Percentiles rank a stretch among this genome's conserved stretches.
These are phyloP conservation scores for Ciona savignyi DNA, from an alignment of 23 tunicate genomes.

Conservation along the genomic window DNA sequence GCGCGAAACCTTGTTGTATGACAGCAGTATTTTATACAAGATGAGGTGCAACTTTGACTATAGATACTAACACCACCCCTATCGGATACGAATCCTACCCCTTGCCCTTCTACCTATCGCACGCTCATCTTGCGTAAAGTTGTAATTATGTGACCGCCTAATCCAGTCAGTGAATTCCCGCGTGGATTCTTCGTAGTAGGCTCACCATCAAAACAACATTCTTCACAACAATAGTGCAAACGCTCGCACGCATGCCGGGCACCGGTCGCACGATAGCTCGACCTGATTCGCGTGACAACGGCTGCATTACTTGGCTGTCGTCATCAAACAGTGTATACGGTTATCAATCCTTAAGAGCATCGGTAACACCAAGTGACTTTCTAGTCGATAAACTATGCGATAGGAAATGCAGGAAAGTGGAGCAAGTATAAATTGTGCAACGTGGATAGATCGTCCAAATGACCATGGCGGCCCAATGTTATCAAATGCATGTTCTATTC, in stretches of 20 bases:
- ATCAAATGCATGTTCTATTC: no score
- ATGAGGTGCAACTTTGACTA: no score
- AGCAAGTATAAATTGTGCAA: no score
- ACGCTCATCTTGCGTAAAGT: no score
- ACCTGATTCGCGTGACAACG: not conserved
- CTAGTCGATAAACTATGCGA: not conserved
- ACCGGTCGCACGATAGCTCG: not conserved
- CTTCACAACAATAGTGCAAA: not conserved
- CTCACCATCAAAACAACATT: not conserved
- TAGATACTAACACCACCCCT: no score
- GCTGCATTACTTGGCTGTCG: not conserved
- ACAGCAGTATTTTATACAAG: no score
- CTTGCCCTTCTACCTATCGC: no score
- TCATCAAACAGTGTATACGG: not conserved
- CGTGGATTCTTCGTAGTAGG: not conserved
- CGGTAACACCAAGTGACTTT: no score
- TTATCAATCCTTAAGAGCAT: not conserved
- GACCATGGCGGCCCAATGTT: no score
- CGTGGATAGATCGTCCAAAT: no score
- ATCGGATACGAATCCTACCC: no score
- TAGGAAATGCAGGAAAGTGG: not conserved
- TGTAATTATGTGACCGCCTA: not conserved
- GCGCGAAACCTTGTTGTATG: no score
- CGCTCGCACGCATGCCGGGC: not conserved
- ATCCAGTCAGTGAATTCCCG: not conserved